Percentiles rank a stretch among this genome's conserved stretches.
These are phyloP conservation scores for Isichthys henryi DNA, from an alignment of 2,113 vertebrate genomes.

Conservation along the genomic window DNA sequence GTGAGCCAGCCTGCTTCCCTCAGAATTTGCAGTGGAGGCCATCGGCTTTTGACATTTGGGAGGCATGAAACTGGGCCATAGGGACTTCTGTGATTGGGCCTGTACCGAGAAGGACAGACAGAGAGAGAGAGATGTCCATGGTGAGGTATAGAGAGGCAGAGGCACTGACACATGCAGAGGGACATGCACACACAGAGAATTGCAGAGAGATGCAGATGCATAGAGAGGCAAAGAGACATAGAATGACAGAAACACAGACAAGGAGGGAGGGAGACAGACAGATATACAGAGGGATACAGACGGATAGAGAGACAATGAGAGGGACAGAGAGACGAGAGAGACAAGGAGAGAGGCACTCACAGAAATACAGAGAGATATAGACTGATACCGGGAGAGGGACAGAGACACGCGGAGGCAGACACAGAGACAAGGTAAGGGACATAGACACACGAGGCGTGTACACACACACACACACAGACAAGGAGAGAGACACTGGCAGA, in stretches of 20 bases:
- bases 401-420: neutral
- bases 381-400: neutral
- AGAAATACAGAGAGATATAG: too few relatives aligned
- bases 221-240: too few relatives aligned
- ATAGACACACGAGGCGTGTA: neutral
- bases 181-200: neutral
- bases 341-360: too few relatives aligned
- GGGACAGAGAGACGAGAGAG: neutral
- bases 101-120: neutral
- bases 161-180: neutral
- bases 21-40: neutral
- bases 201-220: too few relatives aligned
- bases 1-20: too few relatives aligned
- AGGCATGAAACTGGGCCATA: neutral
- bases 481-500: neutral
- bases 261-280: too few relatives aligned
- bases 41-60: neutral
- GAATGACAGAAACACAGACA: too few relatives aligned
- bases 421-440: neutral
- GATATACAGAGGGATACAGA: too few relatives aligned
- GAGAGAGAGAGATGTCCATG: neutral
- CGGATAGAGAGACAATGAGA: neutral
- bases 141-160: neutral
- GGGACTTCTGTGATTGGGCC: neutral
- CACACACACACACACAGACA: neutral